Evolutionary conservation across 2,888 invertebrate species (phyloP).

Genomic region (Hyalella azteca): DNA sequence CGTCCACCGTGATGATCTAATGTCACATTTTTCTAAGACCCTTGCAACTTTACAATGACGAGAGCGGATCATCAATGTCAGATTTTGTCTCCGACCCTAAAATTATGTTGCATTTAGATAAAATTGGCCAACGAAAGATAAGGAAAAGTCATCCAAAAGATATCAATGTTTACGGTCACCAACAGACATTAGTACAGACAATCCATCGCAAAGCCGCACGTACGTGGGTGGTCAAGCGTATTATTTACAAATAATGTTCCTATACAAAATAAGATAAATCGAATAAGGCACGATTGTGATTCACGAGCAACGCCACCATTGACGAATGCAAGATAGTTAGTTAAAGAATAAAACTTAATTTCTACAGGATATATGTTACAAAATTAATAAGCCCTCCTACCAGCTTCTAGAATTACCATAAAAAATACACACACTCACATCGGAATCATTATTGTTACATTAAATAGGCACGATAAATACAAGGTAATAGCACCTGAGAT

Average conservation of each 20-base stretch:
- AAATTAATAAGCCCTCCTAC: too few species aligned
- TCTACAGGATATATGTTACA: too few species aligned
- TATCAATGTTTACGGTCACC: conserved; percentile 2
- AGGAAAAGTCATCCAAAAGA: conserved; percentile 1
- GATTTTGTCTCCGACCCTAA: too few species aligned
- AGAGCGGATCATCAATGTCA: too few species aligned
- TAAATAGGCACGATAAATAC: neutral
- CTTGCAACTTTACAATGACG: too few species aligned
- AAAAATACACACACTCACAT: neutral
- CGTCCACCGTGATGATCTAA: too few species aligned
- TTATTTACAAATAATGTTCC: neutral
- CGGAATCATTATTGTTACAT: neutral
- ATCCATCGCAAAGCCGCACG: neutral
- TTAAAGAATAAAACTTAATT: neutral
- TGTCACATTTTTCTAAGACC: too few species aligned
- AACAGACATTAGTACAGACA: conserved; percentile 4
- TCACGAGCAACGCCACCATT: neutral
- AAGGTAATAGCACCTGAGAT: conserved; percentile 16
- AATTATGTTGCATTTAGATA: too few species aligned
- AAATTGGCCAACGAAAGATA: neutral
- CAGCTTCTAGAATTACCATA: too few species aligned
- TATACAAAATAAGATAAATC: neutral
- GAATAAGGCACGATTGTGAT: conserved; percentile 28
- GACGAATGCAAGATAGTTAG: neutral
- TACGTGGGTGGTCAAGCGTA: neutral